Percentiles rank a stretch among this genome's conserved stretches.
These are phyloP conservation scores for Branchellion lobata DNA, from an alignment of 2,888 invertebrate genomes.

Conservation along the genomic window DNA sequence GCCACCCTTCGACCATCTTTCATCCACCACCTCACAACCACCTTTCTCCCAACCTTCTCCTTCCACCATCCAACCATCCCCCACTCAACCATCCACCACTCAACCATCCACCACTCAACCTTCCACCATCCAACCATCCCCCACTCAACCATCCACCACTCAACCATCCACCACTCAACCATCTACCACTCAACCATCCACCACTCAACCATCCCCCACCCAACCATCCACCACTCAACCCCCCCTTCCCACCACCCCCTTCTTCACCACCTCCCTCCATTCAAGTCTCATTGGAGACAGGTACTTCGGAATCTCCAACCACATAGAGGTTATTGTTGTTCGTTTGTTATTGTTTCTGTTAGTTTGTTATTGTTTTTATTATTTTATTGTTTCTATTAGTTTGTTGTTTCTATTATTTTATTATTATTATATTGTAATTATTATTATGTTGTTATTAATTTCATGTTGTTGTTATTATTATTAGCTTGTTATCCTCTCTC, in stretches of 20 bases:
- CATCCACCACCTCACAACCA: too few relatives aligned
- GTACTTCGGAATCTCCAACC: constrained; percentile 5
- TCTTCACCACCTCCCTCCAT: not conserved
- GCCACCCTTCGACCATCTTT: too few relatives aligned
- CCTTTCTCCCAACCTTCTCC: too few relatives aligned
- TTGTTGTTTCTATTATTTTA: not conserved
- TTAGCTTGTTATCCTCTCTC: not conserved
- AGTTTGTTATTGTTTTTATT: not conserved
- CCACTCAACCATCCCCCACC: not conserved
- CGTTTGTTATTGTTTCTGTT: not conserved
- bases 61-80: too few relatives aligned
- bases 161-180: too few relatives aligned
- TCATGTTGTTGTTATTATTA: not conserved
- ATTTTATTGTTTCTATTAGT: not conserved
- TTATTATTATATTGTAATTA: constrained; percentile 1
- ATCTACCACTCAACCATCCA: not conserved
- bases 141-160: too few relatives aligned
- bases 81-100: too few relatives aligned
- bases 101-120: too few relatives aligned
- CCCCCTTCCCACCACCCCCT: not conserved
- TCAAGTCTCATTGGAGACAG: not conserved
- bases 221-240: not conserved
- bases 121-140: not conserved
- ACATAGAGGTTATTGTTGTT: not conserved
- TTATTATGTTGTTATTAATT: not conserved